phyloP scores from a whole-genome alignment of 1,140 invertebrate genomes.

The Solen grandis region DNA sequence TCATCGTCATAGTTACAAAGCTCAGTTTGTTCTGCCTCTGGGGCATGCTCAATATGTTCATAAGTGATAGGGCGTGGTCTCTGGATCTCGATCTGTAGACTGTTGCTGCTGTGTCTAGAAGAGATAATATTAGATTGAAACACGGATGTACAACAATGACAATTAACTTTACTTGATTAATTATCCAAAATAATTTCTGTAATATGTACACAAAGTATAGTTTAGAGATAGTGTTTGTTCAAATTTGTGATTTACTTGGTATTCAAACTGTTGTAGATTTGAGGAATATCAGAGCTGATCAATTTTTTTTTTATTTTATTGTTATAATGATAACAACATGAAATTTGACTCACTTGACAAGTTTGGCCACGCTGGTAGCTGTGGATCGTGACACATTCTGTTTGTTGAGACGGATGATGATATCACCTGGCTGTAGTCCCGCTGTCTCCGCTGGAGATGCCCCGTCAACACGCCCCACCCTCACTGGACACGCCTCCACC shows the following conservation, averaged over 20 bases:
- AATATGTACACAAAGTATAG: no score
- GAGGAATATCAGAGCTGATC: no score
- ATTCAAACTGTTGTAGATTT: no score
- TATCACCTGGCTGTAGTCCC: slow-evolving; percentile 94
- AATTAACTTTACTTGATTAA: no score
- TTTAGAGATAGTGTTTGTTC: no score
- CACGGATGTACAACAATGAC: no score
- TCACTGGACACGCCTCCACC: slow-evolving; percentile 94
- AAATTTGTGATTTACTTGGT: no score
- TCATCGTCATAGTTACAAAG: slow-evolving; percentile 56
- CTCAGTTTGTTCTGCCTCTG: slow-evolving; percentile 47
- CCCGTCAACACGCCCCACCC: slow-evolving; percentile 91
- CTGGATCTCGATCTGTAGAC: slow-evolving; percentile 64
- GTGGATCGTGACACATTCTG: slow-evolving; percentile 84
- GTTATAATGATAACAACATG: no score
- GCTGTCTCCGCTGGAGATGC: slow-evolving; percentile 95
- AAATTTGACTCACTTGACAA: slow-evolving; percentile 80
- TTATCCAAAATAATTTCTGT: no score
- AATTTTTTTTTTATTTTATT: no score
- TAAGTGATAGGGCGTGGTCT: slow-evolving; percentile 51
- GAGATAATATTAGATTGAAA: slow-evolving; percentile 52
- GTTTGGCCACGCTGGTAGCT: slow-evolving; percentile 77
- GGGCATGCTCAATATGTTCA: slow-evolving; percentile 59
- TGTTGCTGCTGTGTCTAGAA: slow-evolving; percentile 64
- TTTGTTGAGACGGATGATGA: slow-evolving; percentile 93